phyloP scores from a whole-genome alignment of 2,888 invertebrate genomes.

The Netelia inedita region DNA sequence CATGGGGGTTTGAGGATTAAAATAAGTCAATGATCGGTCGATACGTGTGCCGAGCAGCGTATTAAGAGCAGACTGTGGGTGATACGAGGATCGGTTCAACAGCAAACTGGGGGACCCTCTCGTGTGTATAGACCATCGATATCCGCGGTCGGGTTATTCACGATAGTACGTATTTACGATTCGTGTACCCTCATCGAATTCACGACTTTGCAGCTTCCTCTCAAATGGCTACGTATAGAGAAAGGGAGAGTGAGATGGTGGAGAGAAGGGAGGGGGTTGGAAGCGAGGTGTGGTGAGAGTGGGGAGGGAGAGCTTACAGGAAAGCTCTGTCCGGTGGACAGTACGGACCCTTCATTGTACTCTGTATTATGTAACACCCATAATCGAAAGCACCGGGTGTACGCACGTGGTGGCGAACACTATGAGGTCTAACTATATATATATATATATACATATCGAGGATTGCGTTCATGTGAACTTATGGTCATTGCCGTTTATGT shows the following conservation, averaged over 20 bases:
- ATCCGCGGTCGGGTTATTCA: slow-evolving; percentile 61
- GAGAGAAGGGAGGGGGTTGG: neutral
- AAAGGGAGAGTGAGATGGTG: slow-evolving; percentile 17
- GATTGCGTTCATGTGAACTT: slow-evolving; percentile 40
- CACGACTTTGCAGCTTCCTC: slow-evolving; percentile 63
- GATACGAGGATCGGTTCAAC: neutral
- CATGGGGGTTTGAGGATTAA: neutral
- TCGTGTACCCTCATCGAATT: slow-evolving; percentile 57
- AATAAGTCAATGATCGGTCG: neutral
- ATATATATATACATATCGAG: slow-evolving; percentile 7
- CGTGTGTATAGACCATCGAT: slow-evolving; percentile 20
- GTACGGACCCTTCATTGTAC: slow-evolving; percentile 35
- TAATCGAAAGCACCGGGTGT: slow-evolving; percentile 62
- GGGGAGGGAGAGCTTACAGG: slow-evolving; percentile 26
- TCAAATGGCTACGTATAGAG: slow-evolving; percentile 20
- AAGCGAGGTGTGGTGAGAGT: neutral
- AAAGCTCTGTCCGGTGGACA: slow-evolving; percentile 13
- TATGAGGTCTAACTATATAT: slow-evolving; percentile 22
- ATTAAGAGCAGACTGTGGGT: neutral
- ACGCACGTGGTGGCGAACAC: slow-evolving; percentile 40
- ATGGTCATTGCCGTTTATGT: slow-evolving; percentile 55
- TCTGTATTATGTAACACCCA: slow-evolving; percentile 49
- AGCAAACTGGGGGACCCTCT: neutral
- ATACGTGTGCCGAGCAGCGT: neutral
- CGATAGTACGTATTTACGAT: slow-evolving; percentile 69